phyloP scores from a whole-genome alignment of 2,797 vertebrate genomes.

The Apogon talboti region DNA sequence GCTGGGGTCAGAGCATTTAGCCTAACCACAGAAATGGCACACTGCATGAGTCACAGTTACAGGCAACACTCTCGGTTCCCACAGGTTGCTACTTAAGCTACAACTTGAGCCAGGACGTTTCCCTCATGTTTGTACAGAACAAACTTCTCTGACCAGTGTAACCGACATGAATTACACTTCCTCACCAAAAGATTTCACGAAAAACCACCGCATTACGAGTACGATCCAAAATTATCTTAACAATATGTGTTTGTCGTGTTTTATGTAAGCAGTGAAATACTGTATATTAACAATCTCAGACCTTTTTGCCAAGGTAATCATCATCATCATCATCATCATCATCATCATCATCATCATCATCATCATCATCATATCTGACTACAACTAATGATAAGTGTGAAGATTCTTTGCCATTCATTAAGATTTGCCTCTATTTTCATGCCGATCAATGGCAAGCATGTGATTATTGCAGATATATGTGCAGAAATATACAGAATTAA shows the following conservation, averaged over 20 bases:
- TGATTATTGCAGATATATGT: too few species aligned
- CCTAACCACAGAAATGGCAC: constrained; percentile 63
- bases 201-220: not conserved
- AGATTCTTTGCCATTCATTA: too few species aligned
- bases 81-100: constrained; percentile 49
- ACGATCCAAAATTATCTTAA: not conserved
- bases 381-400: too few species aligned
- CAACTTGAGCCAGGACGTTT: not conserved
- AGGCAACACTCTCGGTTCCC: constrained; percentile 49
- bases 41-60: constrained; percentile 68
- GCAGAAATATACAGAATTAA: too few species aligned
- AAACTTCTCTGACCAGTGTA: constrained; percentile 9
- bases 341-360: too few species aligned
- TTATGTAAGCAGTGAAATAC: not conserved
- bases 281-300: not conserved
- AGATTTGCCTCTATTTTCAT: too few species aligned
- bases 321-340: too few species aligned
- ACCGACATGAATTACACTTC: not conserved
- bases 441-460: too few species aligned
- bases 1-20: constrained; percentile 68
- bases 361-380: too few species aligned
- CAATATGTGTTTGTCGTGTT: not conserved
- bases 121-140: constrained; percentile 16
- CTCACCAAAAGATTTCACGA: not conserved
- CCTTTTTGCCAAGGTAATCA: too few species aligned